phyloP scores from a whole-genome alignment of 2,113 vertebrate genomes.

The Carassius auratus region DNA sequence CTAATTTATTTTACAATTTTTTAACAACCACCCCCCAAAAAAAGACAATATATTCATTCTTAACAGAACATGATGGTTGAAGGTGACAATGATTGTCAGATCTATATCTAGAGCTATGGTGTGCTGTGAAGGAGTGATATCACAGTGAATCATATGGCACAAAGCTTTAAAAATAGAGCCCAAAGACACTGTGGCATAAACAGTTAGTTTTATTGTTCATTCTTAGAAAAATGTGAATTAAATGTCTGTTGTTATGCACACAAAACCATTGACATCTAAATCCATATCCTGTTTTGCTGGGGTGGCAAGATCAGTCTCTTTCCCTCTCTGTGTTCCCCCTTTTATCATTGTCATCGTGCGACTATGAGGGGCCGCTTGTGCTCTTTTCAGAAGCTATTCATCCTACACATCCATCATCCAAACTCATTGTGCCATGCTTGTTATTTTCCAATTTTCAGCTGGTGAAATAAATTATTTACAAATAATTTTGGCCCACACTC shows the following conservation, averaged over 20 bases:
- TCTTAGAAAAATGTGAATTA: conserved; percentile 19
- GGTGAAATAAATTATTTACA: conserved; percentile 64
- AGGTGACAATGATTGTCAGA: background rate
- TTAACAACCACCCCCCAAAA: too few relatives aligned
- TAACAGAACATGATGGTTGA: too few relatives aligned
- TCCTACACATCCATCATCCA: conserved; percentile 58
- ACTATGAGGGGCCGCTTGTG: conserved; percentile 30
- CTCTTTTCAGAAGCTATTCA: conserved; percentile 56
- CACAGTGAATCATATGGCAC: background rate
- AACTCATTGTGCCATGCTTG: conserved; percentile 58
- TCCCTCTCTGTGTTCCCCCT: background rate
- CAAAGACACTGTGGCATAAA: background rate
- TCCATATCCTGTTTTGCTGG: conserved; percentile 15
- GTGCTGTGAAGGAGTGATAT: background rate
- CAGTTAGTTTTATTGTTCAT: background rate
- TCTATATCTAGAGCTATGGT: background rate
- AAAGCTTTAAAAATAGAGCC: background rate
- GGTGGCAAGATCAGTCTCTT: conserved; percentile 27
- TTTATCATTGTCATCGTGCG: conserved; percentile 5
- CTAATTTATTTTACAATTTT: too few relatives aligned
- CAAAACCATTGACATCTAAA: conserved; percentile 30
- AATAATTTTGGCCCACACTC: conserved; percentile 50
- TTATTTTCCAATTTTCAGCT: conserved; percentile 62
- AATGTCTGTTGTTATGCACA: conserved; percentile 2
- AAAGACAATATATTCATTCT: too few relatives aligned